Evolutionary conservation across 1,140 invertebrate species (phyloP).

Genomic region (Psilanteris sp.): DNA sequence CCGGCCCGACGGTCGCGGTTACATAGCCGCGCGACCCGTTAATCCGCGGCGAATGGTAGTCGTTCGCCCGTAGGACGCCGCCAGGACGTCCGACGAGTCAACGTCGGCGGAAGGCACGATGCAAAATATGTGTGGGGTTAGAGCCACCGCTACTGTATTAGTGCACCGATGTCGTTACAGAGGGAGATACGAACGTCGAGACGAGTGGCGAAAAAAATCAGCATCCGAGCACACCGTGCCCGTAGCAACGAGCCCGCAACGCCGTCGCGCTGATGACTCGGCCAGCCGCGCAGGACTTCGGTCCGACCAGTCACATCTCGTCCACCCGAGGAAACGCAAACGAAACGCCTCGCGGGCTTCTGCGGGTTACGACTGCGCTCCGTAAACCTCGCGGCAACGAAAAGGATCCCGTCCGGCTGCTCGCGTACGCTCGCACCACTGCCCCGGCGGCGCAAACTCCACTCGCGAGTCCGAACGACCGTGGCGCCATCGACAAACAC

Average conservation of each 20-base stretch:
- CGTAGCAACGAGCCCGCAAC: slow-evolving; percentile 28
- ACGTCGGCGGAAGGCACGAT: slow-evolving; percentile 4
- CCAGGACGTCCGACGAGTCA: slow-evolving; percentile 16
- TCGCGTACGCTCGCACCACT: slow-evolving; percentile 34
- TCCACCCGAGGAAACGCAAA: too few species aligned
- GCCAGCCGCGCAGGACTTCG: too few species aligned
- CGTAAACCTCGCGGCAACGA: slow-evolving; percentile 4
- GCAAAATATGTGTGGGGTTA: slow-evolving; percentile 22
- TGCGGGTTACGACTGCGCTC: background rate
- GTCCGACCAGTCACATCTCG: too few species aligned
- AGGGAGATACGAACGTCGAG: slow-evolving; percentile 37
- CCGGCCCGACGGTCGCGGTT: slow-evolving; percentile 36
- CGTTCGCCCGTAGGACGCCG: slow-evolving; percentile 4
- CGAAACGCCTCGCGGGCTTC: background rate
- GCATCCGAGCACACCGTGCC: slow-evolving; percentile 25
- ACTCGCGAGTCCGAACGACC: slow-evolving; percentile 28
- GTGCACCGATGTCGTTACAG: slow-evolving; percentile 23
- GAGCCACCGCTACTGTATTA: slow-evolving; percentile 15
- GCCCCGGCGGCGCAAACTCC: slow-evolving; percentile 44
- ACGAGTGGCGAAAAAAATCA: slow-evolving; percentile 4
- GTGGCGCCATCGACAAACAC: slow-evolving; percentile 36
- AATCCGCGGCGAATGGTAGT: slow-evolving; percentile 17
- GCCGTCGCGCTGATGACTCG: background rate
- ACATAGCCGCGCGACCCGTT: slow-evolving; percentile 17
- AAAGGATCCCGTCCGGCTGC: slow-evolving; percentile 22